These are phyloP conservation scores for Cryptotermes secundus DNA, from an alignment of 1,140 invertebrate genomes.

Conservation along the genomic window DNA sequence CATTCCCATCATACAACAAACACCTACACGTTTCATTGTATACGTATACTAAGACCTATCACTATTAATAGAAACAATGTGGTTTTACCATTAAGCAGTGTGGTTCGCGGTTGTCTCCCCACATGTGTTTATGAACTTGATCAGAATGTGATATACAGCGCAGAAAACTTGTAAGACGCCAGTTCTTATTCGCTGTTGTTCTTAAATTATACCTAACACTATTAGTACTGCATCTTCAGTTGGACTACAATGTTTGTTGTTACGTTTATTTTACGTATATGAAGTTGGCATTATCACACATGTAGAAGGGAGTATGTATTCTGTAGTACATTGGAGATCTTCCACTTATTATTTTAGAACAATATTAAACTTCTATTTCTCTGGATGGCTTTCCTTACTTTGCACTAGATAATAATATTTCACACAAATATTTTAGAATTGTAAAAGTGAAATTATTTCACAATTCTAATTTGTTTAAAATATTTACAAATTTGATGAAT, in stretches of 20 bases:
- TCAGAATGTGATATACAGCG: not conserved
- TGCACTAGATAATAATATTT: not conserved
- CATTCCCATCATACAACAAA: slow-evolving; percentile 1
- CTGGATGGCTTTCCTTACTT: not conserved
- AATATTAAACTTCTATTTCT: not conserved
- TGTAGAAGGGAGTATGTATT: not conserved
- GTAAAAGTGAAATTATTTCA: not conserved
- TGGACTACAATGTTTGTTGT: not conserved
- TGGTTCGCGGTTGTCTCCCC: not conserved
- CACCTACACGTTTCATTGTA: not conserved
- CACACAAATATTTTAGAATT: not conserved
- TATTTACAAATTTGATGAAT: not conserved
- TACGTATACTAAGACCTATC: not conserved
- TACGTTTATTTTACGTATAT: slow-evolving; percentile 15
- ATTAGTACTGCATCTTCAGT: not conserved
- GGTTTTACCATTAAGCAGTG: not conserved
- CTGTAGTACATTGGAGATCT: not conserved
- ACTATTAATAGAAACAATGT: not conserved
- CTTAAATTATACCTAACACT: not conserved
- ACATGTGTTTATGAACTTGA: not conserved
- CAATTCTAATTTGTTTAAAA: not conserved
- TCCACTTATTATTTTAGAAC: not conserved
- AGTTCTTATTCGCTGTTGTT: not conserved
- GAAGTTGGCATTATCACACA: not conserved
- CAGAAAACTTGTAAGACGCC: not conserved